Percentiles rank a stretch among this genome's conserved stretches.
phyloP scores from a whole-genome alignment of 2,113 vertebrate species.

The Procavia capensis region DNA sequence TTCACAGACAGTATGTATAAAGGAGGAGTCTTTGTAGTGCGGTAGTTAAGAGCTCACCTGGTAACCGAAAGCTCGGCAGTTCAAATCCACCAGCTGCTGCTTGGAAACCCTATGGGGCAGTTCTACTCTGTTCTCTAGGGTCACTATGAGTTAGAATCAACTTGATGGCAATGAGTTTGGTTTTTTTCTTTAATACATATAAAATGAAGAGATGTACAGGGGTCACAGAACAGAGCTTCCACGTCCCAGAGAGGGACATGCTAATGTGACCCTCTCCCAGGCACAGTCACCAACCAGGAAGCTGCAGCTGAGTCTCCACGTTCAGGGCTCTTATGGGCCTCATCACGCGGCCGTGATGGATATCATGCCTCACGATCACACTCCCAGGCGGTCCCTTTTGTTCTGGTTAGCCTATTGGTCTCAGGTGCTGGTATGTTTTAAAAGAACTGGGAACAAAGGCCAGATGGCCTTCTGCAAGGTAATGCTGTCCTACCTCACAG shows the following conservation, averaged over 20 bases:
- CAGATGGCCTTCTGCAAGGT: neutral
- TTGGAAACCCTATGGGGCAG: too few species aligned
- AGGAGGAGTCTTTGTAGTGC: neutral
- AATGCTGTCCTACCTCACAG: neutral
- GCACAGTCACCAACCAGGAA: neutral
- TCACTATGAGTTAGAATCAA: too few species aligned
- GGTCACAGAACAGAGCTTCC: neutral
- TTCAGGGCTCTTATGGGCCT: neutral
- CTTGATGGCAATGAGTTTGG: too few species aligned
- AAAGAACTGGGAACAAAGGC: neutral
- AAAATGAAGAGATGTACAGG: neutral
- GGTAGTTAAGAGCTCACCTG: too few species aligned
- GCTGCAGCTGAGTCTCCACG: neutral
- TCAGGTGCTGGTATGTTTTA: neutral
- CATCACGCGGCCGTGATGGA: neutral
- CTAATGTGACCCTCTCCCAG: too few species aligned
- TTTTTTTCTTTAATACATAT: too few species aligned
- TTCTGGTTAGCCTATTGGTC: neutral
- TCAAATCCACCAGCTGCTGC: too few species aligned
- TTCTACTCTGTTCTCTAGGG: too few species aligned
- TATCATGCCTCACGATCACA: neutral
- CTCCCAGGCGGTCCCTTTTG: neutral
- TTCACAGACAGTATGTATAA: neutral
- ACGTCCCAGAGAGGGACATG: too few species aligned
- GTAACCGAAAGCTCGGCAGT: too few species aligned